Percentiles rank a stretch among this genome's conserved stretches.
These are phyloP conservation scores for Lepus timidus DNA, from an alignment of 2,113 vertebrate genomes.

Conservation along the genomic window DNA sequence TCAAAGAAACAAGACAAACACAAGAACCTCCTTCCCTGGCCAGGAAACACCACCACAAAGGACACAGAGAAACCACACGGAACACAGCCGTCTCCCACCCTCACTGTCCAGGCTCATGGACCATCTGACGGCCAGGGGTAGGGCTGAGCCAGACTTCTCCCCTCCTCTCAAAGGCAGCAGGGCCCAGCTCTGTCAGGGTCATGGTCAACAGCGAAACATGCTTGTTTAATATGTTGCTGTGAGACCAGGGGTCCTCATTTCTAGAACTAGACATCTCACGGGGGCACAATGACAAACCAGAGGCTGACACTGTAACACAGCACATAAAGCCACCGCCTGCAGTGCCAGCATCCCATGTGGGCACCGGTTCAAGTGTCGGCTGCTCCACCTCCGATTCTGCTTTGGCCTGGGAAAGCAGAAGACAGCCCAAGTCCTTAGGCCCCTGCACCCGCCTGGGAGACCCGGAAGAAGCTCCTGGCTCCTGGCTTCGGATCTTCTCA, in stretches of 20 bases:
- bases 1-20: neutral
- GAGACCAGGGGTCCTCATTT: neutral
- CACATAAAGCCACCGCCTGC: too few species aligned
- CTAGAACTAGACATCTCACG: accelerated
- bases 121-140: neutral
- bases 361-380: too few species aligned
- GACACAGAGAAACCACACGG: neutral
- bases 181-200: neutral
- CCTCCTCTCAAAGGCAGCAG: neutral
- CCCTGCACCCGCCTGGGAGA: too few species aligned
- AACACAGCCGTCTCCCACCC: neutral
- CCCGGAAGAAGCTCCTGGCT: too few species aligned
- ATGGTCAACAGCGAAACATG: neutral
- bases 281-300: too few species aligned
- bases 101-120: neutral
- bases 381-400: too few species aligned
- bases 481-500: too few species aligned
- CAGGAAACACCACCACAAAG: neutral
- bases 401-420: too few species aligned
- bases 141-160: accelerated
- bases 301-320: too few species aligned
- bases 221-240: neutral
- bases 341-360: too few species aligned
- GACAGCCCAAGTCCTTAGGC: too few species aligned
- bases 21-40: neutral